phyloP scores from a whole-genome alignment of 2,888 invertebrate genomes.

The Diloba caeruleocephala region DNA sequence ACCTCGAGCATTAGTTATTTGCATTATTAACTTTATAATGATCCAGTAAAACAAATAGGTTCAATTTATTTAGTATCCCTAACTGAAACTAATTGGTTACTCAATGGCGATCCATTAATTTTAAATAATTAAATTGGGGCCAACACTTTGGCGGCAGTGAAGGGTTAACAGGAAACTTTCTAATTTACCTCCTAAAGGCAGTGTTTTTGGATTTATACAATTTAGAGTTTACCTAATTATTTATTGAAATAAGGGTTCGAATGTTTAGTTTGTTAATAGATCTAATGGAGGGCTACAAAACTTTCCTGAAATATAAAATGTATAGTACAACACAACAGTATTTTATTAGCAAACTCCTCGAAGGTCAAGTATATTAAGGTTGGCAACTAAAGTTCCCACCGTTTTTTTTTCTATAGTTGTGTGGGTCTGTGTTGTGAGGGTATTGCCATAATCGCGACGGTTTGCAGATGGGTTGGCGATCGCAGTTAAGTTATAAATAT shows the following conservation, averaged over 20 bases:
- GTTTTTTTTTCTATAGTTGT: no score
- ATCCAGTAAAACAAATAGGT: conserved; percentile 10
- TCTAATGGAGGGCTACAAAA: neutral
- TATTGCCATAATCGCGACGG: no score
- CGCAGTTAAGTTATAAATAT: no score
- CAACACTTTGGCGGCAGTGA: conserved; percentile 31
- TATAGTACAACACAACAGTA: no score
- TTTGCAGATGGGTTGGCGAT: no score
- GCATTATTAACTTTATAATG: conserved; percentile 4
- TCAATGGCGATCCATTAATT: conserved; percentile 42
- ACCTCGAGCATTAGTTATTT: neutral
- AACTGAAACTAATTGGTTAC: conserved; percentile 30
- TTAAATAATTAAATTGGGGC: conserved; percentile 39
- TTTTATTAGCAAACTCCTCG: no score
- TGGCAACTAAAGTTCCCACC: no score
- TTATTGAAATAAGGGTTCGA: conserved; percentile 24
- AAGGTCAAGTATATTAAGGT: no score
- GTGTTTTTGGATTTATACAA: conserved; percentile 37
- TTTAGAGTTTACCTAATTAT: conserved; percentile 25
- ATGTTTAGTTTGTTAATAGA: conserved; percentile 9
- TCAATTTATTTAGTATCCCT: conserved; percentile 35
- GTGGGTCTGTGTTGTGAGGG: no score
- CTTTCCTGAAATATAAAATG: no score
- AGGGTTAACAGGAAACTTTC: conserved; percentile 39
- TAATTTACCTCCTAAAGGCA: conserved; percentile 29